Conservation (phyloP, 1,140 invertebrate genomes). For the Drosophila triauraria region DNA sequence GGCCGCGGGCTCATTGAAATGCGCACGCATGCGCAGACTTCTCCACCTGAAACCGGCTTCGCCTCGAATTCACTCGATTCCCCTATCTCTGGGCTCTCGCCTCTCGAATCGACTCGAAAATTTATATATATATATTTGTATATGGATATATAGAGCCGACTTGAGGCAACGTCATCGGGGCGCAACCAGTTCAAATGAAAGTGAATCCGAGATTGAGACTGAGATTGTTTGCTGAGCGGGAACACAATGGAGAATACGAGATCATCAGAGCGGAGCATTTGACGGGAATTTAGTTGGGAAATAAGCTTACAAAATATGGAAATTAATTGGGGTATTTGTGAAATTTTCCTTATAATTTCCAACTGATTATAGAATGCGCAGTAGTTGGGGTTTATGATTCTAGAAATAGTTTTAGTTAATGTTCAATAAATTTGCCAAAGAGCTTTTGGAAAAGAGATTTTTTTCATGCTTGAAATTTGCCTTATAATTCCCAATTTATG, state of each 20-base stretch:
- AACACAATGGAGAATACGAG: conserved; percentile 14
- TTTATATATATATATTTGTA: background rate
- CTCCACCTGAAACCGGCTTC: conserved; percentile 43
- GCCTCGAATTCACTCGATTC: conserved; percentile 18
- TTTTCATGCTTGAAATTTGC: too few relatives aligned
- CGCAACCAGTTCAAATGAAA: conserved; percentile 71
- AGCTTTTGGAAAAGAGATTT: too few relatives aligned
- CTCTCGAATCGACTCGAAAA: background rate
- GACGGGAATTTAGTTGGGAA: background rate
- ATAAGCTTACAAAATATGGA: too few relatives aligned
- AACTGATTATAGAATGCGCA: background rate
- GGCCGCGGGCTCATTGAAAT: conserved; percentile 64
- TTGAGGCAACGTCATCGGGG: conserved; percentile 21
- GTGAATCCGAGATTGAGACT: conserved; percentile 65
- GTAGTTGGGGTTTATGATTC: too few relatives aligned
- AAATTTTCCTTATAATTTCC: background rate
- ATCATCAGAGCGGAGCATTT: background rate
- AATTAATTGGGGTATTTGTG: background rate
- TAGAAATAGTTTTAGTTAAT: too few relatives aligned
- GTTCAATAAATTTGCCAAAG: too few relatives aligned
- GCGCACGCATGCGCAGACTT: conserved; percentile 70
- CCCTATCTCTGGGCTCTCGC: background rate
- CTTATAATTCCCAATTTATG: background rate
- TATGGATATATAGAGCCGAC: conserved; percentile 5
- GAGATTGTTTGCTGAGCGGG: conserved; percentile 16